Evolutionary conservation across 1,140 invertebrate species (phyloP), one percentile per base, ranked within the genome.

Genomic region (Euglossa dilemma): DNA sequence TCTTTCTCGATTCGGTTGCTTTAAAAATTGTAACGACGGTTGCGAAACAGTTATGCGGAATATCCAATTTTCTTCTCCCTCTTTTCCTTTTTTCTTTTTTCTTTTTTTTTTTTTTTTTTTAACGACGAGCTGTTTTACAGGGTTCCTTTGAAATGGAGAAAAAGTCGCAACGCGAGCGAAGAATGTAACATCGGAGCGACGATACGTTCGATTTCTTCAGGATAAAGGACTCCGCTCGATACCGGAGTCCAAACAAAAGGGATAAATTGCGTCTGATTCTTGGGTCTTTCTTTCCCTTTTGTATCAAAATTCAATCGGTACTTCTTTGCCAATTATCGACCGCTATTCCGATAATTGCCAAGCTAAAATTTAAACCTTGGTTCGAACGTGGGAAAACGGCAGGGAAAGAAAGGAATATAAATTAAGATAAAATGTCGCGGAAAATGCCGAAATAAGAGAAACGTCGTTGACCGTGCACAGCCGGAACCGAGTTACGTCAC

Each of bases 1-100:
- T 52, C 12, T 23, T 71, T 52, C 45, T 23, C 18, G 11, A 23
- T 73, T 73, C n/a, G 5, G 7, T 23, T 45, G 36, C 12, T 36
- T 59, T 43, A 73, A 59, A 73, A 73, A 57, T 57, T 73, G 54
- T n/a, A 73, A 59, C 54, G 8, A 16, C 71, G 43, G 23, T 59
- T 43, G 36, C 36, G 5, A n/a, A 18, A 28, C 12, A 45, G 23
- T 73, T 57, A 23, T 59, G 14, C 23, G 52, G 36, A 45, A 57
- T 25, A 73, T 57, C 36, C 71, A 73, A 73, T 73, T 73, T 45
- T 54, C 5, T 23, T 36, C 1, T 4, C 36, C 36, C 36, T 36
- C 4, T 36, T 36, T 36, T 36, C 36, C 4, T 4, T 4, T 36
- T 36, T 36, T 36, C 1, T 4, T 36, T 36, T 36, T 36, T 36